Percentiles rank a stretch among this genome's conserved stretches.
These are phyloP conservation scores for Melinaea menophilus DNA, from an alignment of 2,888 invertebrate species.

Conservation along the genomic window DNA sequence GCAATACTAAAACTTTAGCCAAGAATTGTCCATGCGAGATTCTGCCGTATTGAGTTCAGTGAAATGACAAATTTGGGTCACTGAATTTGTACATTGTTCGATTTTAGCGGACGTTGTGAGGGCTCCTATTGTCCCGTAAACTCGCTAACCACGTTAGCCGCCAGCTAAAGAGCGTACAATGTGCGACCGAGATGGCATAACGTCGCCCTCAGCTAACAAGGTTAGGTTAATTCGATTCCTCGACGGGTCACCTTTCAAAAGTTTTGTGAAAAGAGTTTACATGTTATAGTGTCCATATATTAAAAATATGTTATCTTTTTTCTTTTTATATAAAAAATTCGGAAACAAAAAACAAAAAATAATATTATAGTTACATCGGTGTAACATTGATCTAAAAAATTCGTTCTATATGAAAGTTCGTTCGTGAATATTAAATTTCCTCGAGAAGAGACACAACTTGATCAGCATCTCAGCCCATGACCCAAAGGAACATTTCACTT, in stretches of 20 bases:
- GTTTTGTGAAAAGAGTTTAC: slow-evolving; percentile 41
- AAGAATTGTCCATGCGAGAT: slow-evolving; percentile 14
- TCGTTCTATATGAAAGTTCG: no score
- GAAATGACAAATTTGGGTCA: slow-evolving; percentile 17
- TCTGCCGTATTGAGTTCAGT: slow-evolving; percentile 12
- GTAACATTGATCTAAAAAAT: no score
- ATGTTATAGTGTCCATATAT: slow-evolving; percentile 20
- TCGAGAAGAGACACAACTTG: no score
- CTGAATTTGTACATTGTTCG: slow-evolving; percentile 9
- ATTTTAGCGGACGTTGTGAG: slow-evolving; percentile 14
- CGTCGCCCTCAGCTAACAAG: slow-evolving; percentile 42
- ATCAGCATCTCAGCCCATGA: no score
- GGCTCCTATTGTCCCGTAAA: slow-evolving; percentile 35
- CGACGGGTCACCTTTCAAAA: slow-evolving; percentile 8
- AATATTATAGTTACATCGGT: no score
- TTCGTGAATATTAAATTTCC: no score
- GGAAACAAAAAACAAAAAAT: no score
- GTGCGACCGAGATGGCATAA: slow-evolving; percentile 44
- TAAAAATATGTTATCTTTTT: neutral
- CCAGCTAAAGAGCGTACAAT: slow-evolving; percentile 56
- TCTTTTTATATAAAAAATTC: no score
- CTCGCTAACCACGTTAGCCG: slow-evolving; percentile 55
- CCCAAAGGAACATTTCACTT: neutral
- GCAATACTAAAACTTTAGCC: neutral
- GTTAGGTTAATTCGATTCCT: slow-evolving; percentile 23